phyloP scores from a whole-genome alignment of 2,888 invertebrate species.

The Drosophila paranaensis region DNA sequence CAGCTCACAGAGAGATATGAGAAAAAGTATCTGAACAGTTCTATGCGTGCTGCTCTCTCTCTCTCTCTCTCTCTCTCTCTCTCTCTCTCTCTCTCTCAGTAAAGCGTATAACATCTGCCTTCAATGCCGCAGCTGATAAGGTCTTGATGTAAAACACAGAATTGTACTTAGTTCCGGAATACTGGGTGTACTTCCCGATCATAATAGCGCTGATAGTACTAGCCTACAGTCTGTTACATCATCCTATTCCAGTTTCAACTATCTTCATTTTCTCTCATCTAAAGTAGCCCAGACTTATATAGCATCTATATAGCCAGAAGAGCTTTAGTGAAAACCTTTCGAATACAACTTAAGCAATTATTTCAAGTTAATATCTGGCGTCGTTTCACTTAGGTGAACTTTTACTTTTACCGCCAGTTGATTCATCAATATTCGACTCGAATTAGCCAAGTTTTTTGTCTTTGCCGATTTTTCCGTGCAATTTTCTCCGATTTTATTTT shows the following conservation, averaged over 20 bases:
- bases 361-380: background rate
- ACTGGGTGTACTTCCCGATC: background rate
- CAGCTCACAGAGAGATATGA: constrained; percentile 14
- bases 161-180: constrained; percentile 19
- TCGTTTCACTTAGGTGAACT: constrained; percentile 8
- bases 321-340: constrained; percentile 5
- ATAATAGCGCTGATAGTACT: constrained; percentile 1
- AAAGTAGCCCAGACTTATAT: background rate
- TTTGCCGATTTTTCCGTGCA: constrained; percentile 13
- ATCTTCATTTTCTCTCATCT: background rate
- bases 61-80: background rate
- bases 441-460: constrained; percentile 3
- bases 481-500: constrained; percentile 29
- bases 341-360: background rate
- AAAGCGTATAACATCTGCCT: constrained; percentile 23
- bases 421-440: background rate
- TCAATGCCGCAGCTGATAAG: constrained; percentile 13
- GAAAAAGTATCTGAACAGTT: constrained; percentile 6
- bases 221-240: background rate
- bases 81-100: background rate
- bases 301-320: too few relatives aligned
- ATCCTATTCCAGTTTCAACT: background rate
- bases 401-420: constrained; percentile 14
- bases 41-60: background rate
- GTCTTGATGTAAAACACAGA: constrained; percentile 15